Evolutionary conservation across 2,797 vertebrate species (phyloP), one percentile per base, ranked within the genome.

Genomic region (Sebastes ruberrimus): DNA sequence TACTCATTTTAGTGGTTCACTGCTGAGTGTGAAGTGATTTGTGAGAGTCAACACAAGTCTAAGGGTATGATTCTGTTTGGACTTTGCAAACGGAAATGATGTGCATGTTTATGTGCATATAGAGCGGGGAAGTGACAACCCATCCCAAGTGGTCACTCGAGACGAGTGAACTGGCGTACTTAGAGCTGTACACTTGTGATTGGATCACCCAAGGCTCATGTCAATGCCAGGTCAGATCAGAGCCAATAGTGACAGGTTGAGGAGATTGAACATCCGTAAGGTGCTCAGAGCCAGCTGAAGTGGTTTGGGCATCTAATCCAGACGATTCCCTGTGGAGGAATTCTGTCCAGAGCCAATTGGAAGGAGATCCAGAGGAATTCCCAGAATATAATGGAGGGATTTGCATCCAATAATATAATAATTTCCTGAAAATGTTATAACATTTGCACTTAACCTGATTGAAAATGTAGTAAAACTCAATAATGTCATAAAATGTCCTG

Each of bases 1-100:
- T n/a, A 5, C n/a, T 16, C 28, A 11, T 59, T 65, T 59, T 55
- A 55, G 59, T 9, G 28, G 7, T 62, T 68, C 74, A 71, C 61
- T 56, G 33, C 7, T 25, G n/a, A 78, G 56, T 67, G 14, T 79
- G 28, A 80, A 64, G 33, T 70, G n/a, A 70, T 55, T 49, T 38
- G 53, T 6, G 20, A 49, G 49, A 56, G 32, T 63, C 55, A 61
- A n/a, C 52, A 28, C 13, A 25, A 10, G 10, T 38, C 56, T 75
- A 10, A 23, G 9, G 38, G 18, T 49, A n/a, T 55, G 38, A 57
- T 33, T 23, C n/a, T 74, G 6, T 46, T 46, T 46, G 16, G 16
- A 7, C 14, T 46, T 46, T 18, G 42, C 42, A 46, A 46, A 46
- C 42, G 16, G 42, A 46, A 46, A 18, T 46, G 14, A 46, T 46